Base-by-base conservation (phyloP, 1,140 invertebrate species). In the Pygmarrhopalites habei region DNA sequence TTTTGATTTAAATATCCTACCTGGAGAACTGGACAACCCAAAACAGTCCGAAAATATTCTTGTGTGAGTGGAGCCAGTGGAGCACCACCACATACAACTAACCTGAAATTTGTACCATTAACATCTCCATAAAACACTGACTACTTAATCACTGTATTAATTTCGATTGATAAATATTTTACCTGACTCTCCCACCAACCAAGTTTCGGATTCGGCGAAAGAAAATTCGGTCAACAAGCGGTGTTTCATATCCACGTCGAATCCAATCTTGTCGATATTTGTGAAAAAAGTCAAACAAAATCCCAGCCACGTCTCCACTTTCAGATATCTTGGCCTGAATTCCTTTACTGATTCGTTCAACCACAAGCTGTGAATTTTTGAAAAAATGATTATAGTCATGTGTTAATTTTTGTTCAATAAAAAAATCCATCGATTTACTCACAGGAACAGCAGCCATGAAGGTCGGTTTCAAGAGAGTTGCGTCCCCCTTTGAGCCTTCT, bases 381-480 rank as follows among this genome's bases (percentile, higher is more conserved):
- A 63, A 51, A 7, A 23, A 55, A n/a, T n/a, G 10, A 17, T 17
- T 15, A 30, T 55, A 55, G 12, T 28, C 5, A 26, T 17, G 5
- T 28, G 12, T 14, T 17, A 28, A 26, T 15, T 14, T 25, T 10
- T 30, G 23, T 14, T 49, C 7, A 7, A 49, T 49, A 23, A 49
- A n/a, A n/a, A n/a, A n/a, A n/a, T n/a, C n/a, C n/a, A 10, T 55
- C 7, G 21, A 29, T 55, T 23, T 23, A 41, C 56, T 58, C 75
- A 95, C 90, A 25, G 96, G 96, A 41, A 99, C 96, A 58, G 91
- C 85, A 7, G 93, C 92, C 77, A 98, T 87, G 68, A 95, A 86
- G 1, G 94, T 96, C 17, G 96, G 96, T 72, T 83, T 82, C 23
- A 99, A 77, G 0, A 95, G 85, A 21, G 87, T 85, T 4, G 92